Evolutionary conservation across 2,888 invertebrate species (phyloP), one percentile per base, ranked within the genome.

Genomic region (Dysmachus trigonus): DNA sequence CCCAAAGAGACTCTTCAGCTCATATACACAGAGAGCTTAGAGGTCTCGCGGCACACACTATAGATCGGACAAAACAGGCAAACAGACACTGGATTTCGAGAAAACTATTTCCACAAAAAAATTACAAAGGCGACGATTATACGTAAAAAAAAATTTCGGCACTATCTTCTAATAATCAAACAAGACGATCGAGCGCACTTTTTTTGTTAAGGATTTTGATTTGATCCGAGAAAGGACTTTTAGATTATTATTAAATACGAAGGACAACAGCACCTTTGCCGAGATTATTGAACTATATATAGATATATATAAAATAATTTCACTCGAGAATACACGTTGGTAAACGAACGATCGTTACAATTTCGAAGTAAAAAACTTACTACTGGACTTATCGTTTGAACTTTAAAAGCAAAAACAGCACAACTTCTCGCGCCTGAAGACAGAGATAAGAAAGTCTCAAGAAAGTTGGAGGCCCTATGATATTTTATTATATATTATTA

Each of bases 381-480:
- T 77, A 53, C 81, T 81, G 35, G 81, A 62, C 81, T 81, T 81
- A 81, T 81, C 81, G 81, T 47, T 47, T n/a, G 47, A 41, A 15
- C n/a, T 47, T n/a, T 6, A 33, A 41, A 15, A 51, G 47, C 27
- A 27, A 10, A 10, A 5, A 62, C 62, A 22, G 62, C 18, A 31
- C 31, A 47, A 81, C 3, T n/a, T 8, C 51, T 81, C 53, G n/a
- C 51, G 72, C n/a, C 72, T 62, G 41, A 6, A 62, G 71, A 71
- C 72, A 72, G 71, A 71, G 83, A 72, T 83, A 72, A 83, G 71
- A 72, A 72, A 72, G 83, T 83, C 71, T 72, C 38, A 83, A 33
- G 33, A 71, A 38, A 41, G 33, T 33, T 27, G 72, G 7, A 15
- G 38, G 8, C 8, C 13, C 6, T 41, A 41, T 15, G 13, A n/a